Conservation (phyloP, 1,140 invertebrate genomes). For the Ladona fulva region DNA sequence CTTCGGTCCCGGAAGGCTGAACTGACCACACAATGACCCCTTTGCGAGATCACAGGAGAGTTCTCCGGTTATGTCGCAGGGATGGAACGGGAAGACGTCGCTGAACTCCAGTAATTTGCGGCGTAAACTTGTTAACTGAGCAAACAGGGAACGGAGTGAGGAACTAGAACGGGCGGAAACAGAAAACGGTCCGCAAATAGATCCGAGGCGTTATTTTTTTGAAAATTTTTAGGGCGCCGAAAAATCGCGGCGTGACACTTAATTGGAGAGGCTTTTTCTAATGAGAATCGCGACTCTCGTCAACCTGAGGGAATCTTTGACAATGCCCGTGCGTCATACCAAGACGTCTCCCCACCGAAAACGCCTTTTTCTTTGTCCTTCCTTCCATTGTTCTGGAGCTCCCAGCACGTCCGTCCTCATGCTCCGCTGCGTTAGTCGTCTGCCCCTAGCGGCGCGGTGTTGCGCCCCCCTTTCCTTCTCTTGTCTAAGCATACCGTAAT, state of each 20-base stretch:
- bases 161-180: no score
- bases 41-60: neutral
- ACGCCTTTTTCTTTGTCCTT: neutral
- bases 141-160: neutral
- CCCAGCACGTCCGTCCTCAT: neutral
- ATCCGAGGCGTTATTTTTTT: no score
- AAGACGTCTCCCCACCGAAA: neutral
- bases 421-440: constrained; percentile 1
- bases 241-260: no score
- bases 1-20: neutral
- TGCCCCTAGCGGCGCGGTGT: neutral
- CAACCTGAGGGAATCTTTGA: no score
- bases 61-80: neutral
- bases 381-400: neutral
- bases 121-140: neutral
- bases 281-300: no score
- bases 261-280: no score
- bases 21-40: neutral
- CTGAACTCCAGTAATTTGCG: neutral
- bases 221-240: no score
- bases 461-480: neutral
- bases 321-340: neutral
- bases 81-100: neutral
- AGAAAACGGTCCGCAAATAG: no score
- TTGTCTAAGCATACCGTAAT: neutral